Evolutionary conservation across 2,888 invertebrate genomes (phyloP).

Genomic region (Athalia cordata): DNA sequence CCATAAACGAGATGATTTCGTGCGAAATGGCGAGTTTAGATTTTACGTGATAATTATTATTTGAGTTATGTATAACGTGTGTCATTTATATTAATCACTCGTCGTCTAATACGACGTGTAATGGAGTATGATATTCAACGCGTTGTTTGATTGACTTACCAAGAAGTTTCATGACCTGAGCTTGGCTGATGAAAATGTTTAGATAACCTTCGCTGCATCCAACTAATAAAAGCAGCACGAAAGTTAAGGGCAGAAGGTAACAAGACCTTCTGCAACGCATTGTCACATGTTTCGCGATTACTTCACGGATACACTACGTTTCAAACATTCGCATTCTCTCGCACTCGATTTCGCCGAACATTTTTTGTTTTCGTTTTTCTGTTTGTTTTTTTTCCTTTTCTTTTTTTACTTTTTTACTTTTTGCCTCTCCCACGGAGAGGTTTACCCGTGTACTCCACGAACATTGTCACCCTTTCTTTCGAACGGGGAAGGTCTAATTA

Average conservation of each 20-base stretch:
- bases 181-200: constrained; percentile 87
- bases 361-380: not conserved
- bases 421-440: not conserved
- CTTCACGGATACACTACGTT: constrained; percentile 38
- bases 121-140: too few species aligned
- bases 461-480: not conserved
- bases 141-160: constrained; percentile 77
- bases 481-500: not conserved
- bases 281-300: constrained; percentile 56
- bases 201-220: constrained; percentile 80
- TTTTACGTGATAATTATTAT: too few species aligned
- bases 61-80: too few species aligned
- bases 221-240: constrained; percentile 65
- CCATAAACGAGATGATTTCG: too few species aligned
- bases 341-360: constrained; percentile 16
- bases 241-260: constrained; percentile 66
- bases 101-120: not conserved
- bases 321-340: constrained; percentile 22
- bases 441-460: not conserved
- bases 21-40: too few species aligned
- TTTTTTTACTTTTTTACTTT: not conserved
- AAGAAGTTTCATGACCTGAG: constrained; percentile 86
- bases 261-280: constrained; percentile 71
- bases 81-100: too few species aligned
- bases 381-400: not conserved